Evolutionary conservation across 1,140 invertebrate species (phyloP).

Genomic region (Aphis craccivora): DNA sequence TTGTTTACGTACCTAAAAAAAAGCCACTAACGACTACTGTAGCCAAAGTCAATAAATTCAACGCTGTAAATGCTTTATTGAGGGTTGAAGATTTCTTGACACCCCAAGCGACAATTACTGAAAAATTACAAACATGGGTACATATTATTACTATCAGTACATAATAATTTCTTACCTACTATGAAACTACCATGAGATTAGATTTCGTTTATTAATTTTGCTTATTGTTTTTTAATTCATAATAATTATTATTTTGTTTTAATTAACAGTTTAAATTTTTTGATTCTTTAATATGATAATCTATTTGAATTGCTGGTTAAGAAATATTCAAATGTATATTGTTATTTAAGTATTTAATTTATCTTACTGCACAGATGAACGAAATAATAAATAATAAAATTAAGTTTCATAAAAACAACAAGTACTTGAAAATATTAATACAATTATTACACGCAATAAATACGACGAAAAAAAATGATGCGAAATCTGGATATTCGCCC

Average conservation of each 20-base stretch:
- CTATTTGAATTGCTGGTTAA: not conserved
- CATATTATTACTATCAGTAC: not conserved
- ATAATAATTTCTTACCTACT: not conserved
- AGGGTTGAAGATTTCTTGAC: slow-evolving; percentile 88
- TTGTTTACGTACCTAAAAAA: slow-evolving; percentile 73
- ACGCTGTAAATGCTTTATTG: slow-evolving; percentile 87
- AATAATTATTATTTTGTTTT: too few relatives aligned
- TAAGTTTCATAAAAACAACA: not conserved
- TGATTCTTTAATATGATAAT: not conserved
- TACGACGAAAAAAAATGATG: slow-evolving; percentile 70
- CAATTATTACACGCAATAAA: slow-evolving; percentile 67
- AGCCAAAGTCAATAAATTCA: slow-evolving; percentile 85
- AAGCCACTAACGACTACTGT: slow-evolving; percentile 84
- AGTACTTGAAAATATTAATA: not conserved
- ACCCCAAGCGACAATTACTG: slow-evolving; percentile 78
- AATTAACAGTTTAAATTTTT: too few relatives aligned
- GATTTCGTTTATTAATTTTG: not conserved
- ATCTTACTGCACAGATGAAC: not conserved
- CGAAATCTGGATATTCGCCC: slow-evolving; percentile 74
- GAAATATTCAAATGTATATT: not conserved
- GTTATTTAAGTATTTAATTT: not conserved
- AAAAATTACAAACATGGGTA: slow-evolving; percentile 56
- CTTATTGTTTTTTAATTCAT: too few relatives aligned
- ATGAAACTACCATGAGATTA: not conserved
- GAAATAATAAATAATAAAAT: too few relatives aligned